Evolutionary conservation across 2,888 invertebrate species (phyloP).

Genomic region (Chorisops tibialis): DNA sequence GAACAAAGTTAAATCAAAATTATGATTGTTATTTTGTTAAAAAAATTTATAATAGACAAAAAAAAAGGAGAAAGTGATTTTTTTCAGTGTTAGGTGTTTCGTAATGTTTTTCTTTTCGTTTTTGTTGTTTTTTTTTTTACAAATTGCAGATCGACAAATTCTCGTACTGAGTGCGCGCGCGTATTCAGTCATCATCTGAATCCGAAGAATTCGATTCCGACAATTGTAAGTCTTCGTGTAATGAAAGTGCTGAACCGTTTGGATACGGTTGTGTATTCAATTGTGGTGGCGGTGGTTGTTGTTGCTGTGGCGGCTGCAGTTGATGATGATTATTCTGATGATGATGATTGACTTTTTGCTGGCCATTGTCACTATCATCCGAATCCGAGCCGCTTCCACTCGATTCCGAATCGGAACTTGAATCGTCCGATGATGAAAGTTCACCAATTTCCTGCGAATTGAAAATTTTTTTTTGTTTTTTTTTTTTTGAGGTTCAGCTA

Average conservation of each 20-base stretch:
- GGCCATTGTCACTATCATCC: conserved; percentile 38
- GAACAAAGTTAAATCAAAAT: too few species aligned
- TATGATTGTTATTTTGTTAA: too few species aligned
- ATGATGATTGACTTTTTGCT: conserved; percentile 30
- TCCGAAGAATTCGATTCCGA: conserved; percentile 84
- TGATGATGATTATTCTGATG: conserved; percentile 33
- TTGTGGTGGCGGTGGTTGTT: conserved; percentile 31
- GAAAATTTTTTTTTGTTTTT: neutral
- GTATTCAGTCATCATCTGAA: conserved; percentile 57
- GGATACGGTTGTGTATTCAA: conserved; percentile 41
- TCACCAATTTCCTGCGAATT: conserved; percentile 47
- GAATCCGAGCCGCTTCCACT: conserved; percentile 51
- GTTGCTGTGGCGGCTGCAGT: conserved; percentile 34
- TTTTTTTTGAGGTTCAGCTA: too few species aligned
- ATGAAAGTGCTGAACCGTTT: conserved; percentile 55
- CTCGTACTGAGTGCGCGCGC: too few species aligned
- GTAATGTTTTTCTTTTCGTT: too few species aligned
- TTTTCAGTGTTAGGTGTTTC: conserved; percentile 13
- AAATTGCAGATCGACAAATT: too few species aligned
- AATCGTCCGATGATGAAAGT: conserved; percentile 48
- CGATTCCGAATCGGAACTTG: conserved; percentile 50
- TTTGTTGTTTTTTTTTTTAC: conserved; percentile 37
- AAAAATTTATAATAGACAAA: too few species aligned
- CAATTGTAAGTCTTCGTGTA: conserved; percentile 81
- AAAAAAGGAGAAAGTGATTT: conserved; percentile 17